Conservation (phyloP, 2,888 invertebrate species). For the Ophonus ardosiacus region DNA sequence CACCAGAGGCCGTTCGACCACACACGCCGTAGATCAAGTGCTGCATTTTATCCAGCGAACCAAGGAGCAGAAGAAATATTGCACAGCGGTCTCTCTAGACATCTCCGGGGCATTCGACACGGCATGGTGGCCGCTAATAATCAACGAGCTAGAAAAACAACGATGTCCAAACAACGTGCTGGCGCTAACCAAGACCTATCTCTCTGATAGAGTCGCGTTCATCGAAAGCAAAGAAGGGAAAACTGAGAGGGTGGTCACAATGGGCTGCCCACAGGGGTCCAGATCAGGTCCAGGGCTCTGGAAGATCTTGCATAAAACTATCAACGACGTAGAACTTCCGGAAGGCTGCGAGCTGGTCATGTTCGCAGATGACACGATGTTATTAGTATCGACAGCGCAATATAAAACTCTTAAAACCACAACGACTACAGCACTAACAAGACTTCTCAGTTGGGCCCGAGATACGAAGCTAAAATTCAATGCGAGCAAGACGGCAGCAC, state of each 20-base stretch:
- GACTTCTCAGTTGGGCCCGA: background rate
- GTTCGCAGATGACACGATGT: slow-evolving; percentile 63
- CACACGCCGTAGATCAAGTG: too few relatives aligned
- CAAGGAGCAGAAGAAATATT: background rate
- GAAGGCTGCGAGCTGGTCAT: slow-evolving; percentile 57
- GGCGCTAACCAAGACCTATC: background rate
- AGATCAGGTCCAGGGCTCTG: slow-evolving; percentile 46
- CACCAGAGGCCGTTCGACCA: background rate
- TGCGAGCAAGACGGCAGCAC: slow-evolving; percentile 51
- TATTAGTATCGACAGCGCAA: background rate
- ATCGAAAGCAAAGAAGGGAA: slow-evolving; percentile 1
- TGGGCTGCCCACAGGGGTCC: slow-evolving; percentile 64
- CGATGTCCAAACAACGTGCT: background rate
- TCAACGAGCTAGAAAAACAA: background rate
- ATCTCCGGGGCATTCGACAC: slow-evolving; percentile 27
- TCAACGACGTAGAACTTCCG: slow-evolving; percentile 49
- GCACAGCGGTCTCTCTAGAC: slow-evolving; percentile 9
- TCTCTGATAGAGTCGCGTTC: background rate
- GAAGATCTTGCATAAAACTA: slow-evolving; percentile 49
- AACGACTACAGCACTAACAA: slow-evolving; percentile 1
- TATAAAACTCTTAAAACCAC: slow-evolving; percentile 13
- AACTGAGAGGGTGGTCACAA: slow-evolving; percentile 4
- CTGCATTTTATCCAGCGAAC: background rate
- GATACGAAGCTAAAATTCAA: slow-evolving; percentile 48
- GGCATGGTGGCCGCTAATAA: slow-evolving; percentile 23